A percentile compares a stretch with the other conserved stretches of the same genome.
These are phyloP conservation scores for Heliocidaris tuberculata DNA, from an alignment of 35 echinoderm and acorn worm species.

Conservation along the genomic window DNA sequence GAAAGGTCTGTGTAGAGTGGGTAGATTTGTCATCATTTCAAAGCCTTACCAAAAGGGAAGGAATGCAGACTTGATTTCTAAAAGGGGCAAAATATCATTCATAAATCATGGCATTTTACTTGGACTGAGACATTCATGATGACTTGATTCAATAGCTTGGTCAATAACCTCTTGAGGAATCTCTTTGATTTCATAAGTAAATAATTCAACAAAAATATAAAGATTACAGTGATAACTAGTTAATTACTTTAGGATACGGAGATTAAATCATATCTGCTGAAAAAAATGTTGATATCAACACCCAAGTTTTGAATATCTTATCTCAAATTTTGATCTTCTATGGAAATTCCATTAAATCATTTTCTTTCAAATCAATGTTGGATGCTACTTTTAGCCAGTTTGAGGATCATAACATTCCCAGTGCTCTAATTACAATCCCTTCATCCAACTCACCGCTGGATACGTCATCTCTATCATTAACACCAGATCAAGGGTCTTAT, in stretches of 20 bases:
- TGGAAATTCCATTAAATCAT: neutral
- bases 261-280: neutral
- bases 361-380: neutral
- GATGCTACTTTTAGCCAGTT: neutral
- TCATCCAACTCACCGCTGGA: neutral
- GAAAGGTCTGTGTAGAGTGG: neutral
- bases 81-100: neutral
- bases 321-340: neutral
- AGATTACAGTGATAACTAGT: neutral
- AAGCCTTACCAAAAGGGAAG: neutral
- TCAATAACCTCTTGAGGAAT: neutral
- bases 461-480: neutral
- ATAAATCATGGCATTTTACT: neutral
- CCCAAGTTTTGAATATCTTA: neutral
- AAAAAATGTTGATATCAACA: neutral
- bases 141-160: neutral
- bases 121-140: neutral
- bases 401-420: neutral
- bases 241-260: neutral
- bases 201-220: neutral
- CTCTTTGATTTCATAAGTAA: neutral
- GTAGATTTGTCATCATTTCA: neutral
- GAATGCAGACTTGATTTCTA: neutral
- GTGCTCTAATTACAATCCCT: neutral
- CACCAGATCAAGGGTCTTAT: neutral